Base-by-base conservation (phyloP, 2,797 vertebrate species). In the Coilia nasus region DNA sequence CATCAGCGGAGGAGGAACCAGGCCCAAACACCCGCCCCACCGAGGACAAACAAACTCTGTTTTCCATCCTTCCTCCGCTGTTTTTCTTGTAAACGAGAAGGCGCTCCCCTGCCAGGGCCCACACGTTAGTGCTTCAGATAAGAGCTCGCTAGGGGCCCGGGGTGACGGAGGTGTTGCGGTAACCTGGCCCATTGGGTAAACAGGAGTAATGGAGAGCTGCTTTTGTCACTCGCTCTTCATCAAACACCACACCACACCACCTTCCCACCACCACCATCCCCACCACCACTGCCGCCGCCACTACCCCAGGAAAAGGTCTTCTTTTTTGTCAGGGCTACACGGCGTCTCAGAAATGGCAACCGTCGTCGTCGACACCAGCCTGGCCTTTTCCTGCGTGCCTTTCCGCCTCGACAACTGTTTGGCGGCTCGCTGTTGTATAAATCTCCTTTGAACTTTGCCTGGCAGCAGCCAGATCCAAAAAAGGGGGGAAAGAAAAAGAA, bases 71-170 rank as follows among this genome's bases (percentile, higher is more conserved):
- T 7, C 71, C 71, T 78, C 71, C 7, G 35, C 35, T 95, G 94
- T 95, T 95, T 95, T 92, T 88, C 93, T 88, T 93, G 94, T 93
- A 94, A 95, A 95, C 92, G 88, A 93, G 90, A 82, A 88, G 91
- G 28, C 87, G 94, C 91, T 91, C 93, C 93, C 93, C 93, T 1
- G 59, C 90, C 82, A 62, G 92, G 93, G 50, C 50, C 91, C 87
- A 83, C 14, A 41, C 89, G 87, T 95, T 94, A 93, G 91, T 93
- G 91, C 94, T 93, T 93, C 88, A 93, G 93, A 91, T 92, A 93
- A 86, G 62, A 81, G 82, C 47, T 47, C 57, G 83, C 81, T 50
- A 47, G 60, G 80, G 71, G 86, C 50, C 25, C 59, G 81, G 78
- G 88, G 89, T 89, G 83, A 85, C 81, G 80, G 89, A 67, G 90